Evolutionary conservation across 2,797 vertebrate genomes (phyloP), one percentile per base, ranked within the genome.

Genomic region (Dromococcyx pavoninus): DNA sequence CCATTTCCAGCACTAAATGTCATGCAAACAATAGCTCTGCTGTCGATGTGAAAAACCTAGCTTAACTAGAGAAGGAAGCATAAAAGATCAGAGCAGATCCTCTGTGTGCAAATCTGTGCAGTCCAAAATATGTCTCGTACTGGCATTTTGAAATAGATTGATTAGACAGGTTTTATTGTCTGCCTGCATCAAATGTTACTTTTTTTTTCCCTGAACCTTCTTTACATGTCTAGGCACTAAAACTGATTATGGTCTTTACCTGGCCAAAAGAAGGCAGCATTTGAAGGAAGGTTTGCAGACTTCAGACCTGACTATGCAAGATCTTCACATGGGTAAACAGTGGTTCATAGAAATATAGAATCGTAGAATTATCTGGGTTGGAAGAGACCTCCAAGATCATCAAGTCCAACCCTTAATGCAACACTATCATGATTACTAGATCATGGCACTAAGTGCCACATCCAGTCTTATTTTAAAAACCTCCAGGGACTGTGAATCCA

Each of bases 1-100:
- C 96, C 74, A 67, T 88, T 97, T 97, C 95, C 96, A 93, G 86
- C 93, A 91, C 89, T 91, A 98, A 98, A 98, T 97, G 97, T 96
- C 96, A 97, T 48, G 67, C 25, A 65, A 91, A 98, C 96, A 98
- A 97, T 97, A 93, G 93, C 86, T 93, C 94, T 84, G 75, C 95
- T 98, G 96, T 98, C 53, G 48, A 95, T 94, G 95, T 91, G 91
- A 92, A 97, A 97, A 94, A 95, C 93, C 91, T 94, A 96, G 79
- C 86, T 97, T 88, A 81, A 65, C 82, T 94, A 91, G 81, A 92
- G 64, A 84, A 88, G 71, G 48, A 77, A 69, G 51, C 79, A 62
- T 53, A 83, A 75, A 58, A 94, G 64, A 51, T 76, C 41, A 65
- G 82, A 78, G 61, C 54, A 17, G 67, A 70, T 78, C 54, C 64